phyloP scores from a whole-genome alignment of 2,797 vertebrate genomes.

The Anguilla obscura region DNA sequence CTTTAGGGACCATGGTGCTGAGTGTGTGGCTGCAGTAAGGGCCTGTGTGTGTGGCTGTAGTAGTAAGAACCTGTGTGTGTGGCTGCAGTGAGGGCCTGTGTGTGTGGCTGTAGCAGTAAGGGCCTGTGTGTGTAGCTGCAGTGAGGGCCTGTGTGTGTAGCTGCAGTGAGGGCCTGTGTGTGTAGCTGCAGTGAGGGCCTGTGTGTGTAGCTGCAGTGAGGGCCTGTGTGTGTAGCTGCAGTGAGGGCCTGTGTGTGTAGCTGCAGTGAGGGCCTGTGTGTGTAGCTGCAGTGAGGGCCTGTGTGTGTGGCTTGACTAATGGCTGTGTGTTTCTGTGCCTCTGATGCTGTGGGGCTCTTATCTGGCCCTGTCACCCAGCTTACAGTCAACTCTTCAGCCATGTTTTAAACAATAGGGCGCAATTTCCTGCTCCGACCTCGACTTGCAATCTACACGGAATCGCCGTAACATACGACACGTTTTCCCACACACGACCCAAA shows the following conservation, averaged over 20 bases:
- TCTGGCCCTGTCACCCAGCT: constrained; percentile 4
- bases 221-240: too few species aligned
- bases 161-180: too few species aligned
- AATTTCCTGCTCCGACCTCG: constrained; percentile 23
- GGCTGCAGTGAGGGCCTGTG: background rate
- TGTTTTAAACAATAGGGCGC: background rate
- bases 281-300: background rate
- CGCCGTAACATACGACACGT: background rate
- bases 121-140: too few species aligned
- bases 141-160: too few species aligned
- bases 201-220: too few species aligned
- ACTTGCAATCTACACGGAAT: background rate
- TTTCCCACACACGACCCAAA: background rate
- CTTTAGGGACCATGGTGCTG: background rate
- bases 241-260: too few species aligned
- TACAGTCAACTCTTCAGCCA: background rate
- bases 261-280: background rate
- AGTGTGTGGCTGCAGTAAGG: background rate
- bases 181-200: too few species aligned
- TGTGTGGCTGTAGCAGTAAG: too few species aligned
- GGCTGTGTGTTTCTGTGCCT: background rate
- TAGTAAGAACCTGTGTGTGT: too few species aligned
- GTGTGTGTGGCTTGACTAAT: background rate
- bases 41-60: too few species aligned
- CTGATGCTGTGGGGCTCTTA: background rate